phyloP scores from a whole-genome alignment of 2,113 vertebrate species.

The Eira barbara region DNA sequence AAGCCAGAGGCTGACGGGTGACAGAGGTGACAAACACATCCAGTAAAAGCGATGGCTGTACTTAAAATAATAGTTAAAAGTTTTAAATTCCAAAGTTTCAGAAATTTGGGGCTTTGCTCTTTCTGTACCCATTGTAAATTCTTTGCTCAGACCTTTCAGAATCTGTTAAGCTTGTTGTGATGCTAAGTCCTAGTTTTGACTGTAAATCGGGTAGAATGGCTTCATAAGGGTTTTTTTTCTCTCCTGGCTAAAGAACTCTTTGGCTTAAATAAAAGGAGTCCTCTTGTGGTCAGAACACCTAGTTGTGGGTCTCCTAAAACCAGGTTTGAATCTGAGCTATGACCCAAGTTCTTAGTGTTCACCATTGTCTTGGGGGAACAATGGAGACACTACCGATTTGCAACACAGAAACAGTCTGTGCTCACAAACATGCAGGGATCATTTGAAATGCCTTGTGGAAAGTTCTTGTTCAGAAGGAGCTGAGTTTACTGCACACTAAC shows the following conservation, averaged over 20 bases:
- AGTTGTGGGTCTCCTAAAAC: background rate
- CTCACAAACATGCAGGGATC: accelerated
- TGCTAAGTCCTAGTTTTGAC: background rate
- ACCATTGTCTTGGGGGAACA: background rate
- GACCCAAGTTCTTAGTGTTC: background rate
- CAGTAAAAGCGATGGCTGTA: background rate
- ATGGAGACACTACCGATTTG: background rate
- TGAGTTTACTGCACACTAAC: background rate
- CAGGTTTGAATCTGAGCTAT: background rate
- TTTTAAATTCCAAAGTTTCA: background rate
- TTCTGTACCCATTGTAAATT: background rate
- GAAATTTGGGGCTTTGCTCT: background rate
- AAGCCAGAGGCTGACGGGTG: background rate
- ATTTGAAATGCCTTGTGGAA: background rate
- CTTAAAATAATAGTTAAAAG: background rate
- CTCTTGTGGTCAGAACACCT: background rate
- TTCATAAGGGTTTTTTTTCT: background rate
- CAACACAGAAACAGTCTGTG: too few relatives aligned
- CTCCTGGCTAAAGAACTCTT: background rate
- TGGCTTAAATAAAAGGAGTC: background rate
- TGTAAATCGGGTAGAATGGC: background rate
- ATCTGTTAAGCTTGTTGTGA: background rate
- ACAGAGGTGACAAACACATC: background rate
- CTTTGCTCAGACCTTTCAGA: background rate
- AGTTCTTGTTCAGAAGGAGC: background rate